Evolutionary conservation across 2,888 invertebrate genomes (phyloP).

Genomic region (Anoplius nigerrimus): DNA sequence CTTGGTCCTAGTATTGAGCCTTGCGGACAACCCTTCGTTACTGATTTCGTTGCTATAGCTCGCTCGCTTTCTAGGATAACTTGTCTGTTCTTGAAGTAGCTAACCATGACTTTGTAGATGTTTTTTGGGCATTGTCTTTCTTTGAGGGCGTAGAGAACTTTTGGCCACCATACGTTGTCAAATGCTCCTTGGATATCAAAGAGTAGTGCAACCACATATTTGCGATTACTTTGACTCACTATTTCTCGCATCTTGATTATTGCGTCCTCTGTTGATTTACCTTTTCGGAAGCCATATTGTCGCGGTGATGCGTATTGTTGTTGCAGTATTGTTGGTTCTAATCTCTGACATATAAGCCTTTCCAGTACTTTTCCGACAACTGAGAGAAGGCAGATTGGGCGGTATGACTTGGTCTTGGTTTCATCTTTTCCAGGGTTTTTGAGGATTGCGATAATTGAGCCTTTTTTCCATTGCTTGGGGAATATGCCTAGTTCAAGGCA

Average conservation of each 20-base stretch:
- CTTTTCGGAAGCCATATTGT: conserved; percentile 33
- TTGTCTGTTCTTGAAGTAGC: conserved; percentile 17
- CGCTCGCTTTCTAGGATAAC: conserved; percentile 4
- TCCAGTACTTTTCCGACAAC: conserved; percentile 38
- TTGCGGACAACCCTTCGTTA: conserved; percentile 39
- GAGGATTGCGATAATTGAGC: conserved; percentile 8
- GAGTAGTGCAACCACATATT: conserved; percentile 22
- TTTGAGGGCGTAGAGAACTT: conserved; percentile 27
- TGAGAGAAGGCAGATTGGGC: conserved; percentile 31
- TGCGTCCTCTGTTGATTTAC: conserved; percentile 35
- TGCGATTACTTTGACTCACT: no score
- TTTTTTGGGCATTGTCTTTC: conserved; percentile 32
- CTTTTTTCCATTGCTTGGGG: conserved; percentile 4
- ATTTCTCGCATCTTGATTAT: conserved; percentile 16
- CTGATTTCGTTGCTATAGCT: background rate
- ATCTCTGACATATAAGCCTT: conserved; percentile 24
- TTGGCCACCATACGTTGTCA: conserved; percentile 50
- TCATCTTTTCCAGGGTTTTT: conserved; percentile 30
- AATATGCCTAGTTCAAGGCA: background rate
- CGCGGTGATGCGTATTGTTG: background rate
- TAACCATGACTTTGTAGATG: conserved; percentile 17
- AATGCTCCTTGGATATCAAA: conserved; percentile 48
- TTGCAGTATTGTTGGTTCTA: no score
- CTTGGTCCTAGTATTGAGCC: conserved; percentile 33
- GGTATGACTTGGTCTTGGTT: conserved; percentile 29